Conservation (phyloP, 1,140 invertebrate species). For the Ceratoteleas bidentatus region DNA sequence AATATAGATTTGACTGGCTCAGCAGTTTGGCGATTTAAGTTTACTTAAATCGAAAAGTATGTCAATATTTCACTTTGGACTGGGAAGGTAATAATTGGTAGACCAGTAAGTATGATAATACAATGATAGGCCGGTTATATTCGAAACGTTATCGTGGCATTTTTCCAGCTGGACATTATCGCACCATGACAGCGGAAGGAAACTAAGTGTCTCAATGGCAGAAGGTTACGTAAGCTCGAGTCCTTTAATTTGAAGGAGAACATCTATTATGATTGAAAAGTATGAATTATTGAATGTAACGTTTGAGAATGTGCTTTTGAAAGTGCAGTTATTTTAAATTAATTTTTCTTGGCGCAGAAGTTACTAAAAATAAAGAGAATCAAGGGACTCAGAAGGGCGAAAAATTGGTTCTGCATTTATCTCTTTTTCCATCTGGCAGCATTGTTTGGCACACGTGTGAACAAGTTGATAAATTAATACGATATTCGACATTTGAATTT, state of each 20-base stretch:
- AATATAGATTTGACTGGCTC: neutral
- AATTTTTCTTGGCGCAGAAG: no score
- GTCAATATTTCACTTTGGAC: slow-evolving; percentile 10
- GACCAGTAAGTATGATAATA: slow-evolving; percentile 7
- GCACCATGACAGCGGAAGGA: slow-evolving; percentile 17
- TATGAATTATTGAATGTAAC: no score
- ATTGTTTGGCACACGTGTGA: no score
- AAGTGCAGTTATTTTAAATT: no score
- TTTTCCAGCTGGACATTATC: slow-evolving; percentile 26
- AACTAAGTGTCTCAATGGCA: slow-evolving; percentile 8
- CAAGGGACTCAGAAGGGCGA: no score
- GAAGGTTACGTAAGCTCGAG: slow-evolving; percentile 6
- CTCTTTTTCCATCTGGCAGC: no score
- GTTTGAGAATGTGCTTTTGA: no score
- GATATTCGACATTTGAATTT: no score
- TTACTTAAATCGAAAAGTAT: slow-evolving; percentile 2
- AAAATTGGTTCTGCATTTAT: no score
- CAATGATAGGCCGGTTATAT: slow-evolving; percentile 25
- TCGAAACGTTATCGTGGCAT: slow-evolving; percentile 23
- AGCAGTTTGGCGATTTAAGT: neutral
- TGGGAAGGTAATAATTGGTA: slow-evolving; percentile 14
- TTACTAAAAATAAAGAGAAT: no score
- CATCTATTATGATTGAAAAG: no score
- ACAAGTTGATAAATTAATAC: no score
- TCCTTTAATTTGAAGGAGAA: neutral